These are phyloP conservation scores for Uropsilus gracilis DNA, from an alignment of 2,113 vertebrate genomes.

Conservation along the genomic window DNA sequence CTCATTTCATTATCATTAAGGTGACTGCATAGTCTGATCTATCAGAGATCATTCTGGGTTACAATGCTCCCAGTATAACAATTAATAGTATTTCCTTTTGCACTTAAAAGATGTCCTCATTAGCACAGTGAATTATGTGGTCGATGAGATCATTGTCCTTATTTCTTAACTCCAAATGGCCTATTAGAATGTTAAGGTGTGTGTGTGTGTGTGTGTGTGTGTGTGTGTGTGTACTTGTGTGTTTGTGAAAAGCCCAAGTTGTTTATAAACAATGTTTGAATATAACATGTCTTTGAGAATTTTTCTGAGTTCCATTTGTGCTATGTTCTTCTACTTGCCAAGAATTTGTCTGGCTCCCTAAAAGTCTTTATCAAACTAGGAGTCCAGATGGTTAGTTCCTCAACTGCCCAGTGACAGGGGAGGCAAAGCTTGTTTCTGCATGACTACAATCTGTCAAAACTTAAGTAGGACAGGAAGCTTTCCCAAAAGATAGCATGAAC, in stretches of 20 bases:
- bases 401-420: conserved; percentile 54
- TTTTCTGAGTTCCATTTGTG: conserved; percentile 43
- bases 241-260: neutral
- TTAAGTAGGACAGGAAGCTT: conserved; percentile 21
- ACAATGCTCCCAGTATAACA: neutral
- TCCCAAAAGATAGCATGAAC: conserved; percentile 2
- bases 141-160: neutral
- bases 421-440: conserved; percentile 62
- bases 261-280: conserved; percentile 59
- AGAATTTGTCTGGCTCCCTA: conserved; percentile 58
- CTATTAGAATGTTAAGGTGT: conserved; percentile 30
- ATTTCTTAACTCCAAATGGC: neutral
- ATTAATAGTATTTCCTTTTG: neutral
- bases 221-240: neutral
- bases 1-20: neutral
- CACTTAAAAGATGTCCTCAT: neutral
- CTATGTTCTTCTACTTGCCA: conserved; percentile 52
- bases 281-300: conserved; percentile 37
- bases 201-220: neutral
- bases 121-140: neutral
- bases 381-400: conserved; percentile 72
- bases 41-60: neutral
- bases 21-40: neutral
- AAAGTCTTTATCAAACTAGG: conserved; percentile 63
- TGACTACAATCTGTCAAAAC: conserved; percentile 49